phyloP scores from a whole-genome alignment of 1,140 invertebrate genomes.

The Trichonephila clavipes region DNA sequence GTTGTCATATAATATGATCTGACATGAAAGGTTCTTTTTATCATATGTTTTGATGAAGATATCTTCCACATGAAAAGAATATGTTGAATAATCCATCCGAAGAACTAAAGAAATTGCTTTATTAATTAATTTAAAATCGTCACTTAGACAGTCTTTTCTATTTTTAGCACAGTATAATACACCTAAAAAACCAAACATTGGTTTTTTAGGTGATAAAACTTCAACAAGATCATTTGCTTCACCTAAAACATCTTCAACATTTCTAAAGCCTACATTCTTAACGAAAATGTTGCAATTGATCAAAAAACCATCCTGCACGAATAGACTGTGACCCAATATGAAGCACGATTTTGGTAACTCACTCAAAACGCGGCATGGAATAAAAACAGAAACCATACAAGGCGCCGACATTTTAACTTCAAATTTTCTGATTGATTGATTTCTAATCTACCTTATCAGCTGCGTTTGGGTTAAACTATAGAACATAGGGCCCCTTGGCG shows the following conservation, averaged over 20 bases:
- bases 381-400: conserved; percentile 31
- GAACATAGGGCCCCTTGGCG: no score
- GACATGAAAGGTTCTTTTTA: not conserved
- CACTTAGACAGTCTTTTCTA: not conserved
- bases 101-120: not conserved
- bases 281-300: conserved; percentile 7
- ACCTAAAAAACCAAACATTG: conserved; percentile 12
- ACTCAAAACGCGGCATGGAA: conserved; percentile 8
- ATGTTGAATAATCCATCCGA: not conserved
- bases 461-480: no score
- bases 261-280: not conserved
- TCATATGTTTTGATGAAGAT: not conserved
- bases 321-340: conserved; percentile 18
- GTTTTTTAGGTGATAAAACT: not conserved
- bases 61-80: conserved; percentile 56
- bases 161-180: conserved; percentile 37
- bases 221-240: not conserved
- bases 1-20: conserved; percentile 58
- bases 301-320: not conserved
- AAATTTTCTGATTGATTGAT: no score
- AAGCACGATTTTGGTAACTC: not conserved
- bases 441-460: no score
- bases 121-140: not conserved
- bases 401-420: not conserved
- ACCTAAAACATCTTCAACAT: not conserved